Evolutionary conservation across 2,797 vertebrate species (phyloP).

Genomic region (Sus cebifrons): DNA sequence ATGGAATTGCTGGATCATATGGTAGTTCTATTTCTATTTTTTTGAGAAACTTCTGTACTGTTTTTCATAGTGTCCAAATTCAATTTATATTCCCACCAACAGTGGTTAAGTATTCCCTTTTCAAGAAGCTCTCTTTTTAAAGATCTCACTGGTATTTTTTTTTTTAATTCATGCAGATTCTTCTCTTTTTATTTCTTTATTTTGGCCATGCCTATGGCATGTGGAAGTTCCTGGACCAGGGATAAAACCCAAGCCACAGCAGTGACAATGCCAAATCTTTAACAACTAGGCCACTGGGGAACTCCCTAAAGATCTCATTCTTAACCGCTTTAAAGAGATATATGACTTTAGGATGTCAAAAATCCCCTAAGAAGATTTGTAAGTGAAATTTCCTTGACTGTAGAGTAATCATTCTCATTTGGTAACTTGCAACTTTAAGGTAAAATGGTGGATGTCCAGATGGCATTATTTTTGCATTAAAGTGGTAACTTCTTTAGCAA

Average conservation of each 20-base stretch:
- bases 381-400: conserved; percentile 4
- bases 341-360: background rate
- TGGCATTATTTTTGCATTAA: background rate
- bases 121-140: background rate
- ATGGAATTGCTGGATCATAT: background rate
- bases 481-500: background rate
- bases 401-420: background rate
- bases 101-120: background rate
- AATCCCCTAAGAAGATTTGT: background rate
- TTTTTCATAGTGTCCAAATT: background rate
- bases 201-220: too few species aligned
- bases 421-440: background rate
- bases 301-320: background rate
- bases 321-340: background rate
- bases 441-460: background rate
- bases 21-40: background rate
- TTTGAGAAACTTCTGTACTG: background rate
- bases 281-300: too few species aligned
- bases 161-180: too few species aligned
- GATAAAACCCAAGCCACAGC: too few species aligned
- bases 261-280: too few species aligned
- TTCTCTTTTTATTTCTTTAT: too few species aligned
- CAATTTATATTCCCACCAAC: background rate
- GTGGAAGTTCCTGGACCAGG: too few species aligned
- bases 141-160: too few species aligned